These are phyloP conservation scores for Amphipoea oculea DNA, from an alignment of 2,888 invertebrate species.

Conservation along the genomic window DNA sequence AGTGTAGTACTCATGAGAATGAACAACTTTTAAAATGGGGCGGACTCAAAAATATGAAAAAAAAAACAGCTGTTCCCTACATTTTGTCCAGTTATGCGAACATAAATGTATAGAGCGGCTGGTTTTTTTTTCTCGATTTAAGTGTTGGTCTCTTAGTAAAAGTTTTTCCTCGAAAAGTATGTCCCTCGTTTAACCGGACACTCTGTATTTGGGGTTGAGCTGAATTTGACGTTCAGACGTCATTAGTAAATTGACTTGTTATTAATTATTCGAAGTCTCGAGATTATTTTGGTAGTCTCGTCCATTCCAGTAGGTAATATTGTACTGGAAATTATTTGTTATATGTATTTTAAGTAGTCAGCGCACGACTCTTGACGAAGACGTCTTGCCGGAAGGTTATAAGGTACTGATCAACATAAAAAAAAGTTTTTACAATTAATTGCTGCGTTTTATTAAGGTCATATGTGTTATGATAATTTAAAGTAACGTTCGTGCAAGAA, in stretches of 20 bases:
- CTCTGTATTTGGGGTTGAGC: not conserved
- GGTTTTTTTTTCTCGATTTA: too few relatives aligned
- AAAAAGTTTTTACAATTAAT: conserved; percentile 42
- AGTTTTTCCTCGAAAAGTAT: too few relatives aligned
- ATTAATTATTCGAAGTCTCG: not conserved
- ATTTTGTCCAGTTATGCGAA: too few relatives aligned
- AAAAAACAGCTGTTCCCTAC: too few relatives aligned
- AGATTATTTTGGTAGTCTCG: not conserved
- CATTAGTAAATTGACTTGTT: not conserved
- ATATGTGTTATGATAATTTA: conserved; percentile 18
- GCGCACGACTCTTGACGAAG: conserved; percentile 16
- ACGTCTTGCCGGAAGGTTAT: conserved; percentile 28
- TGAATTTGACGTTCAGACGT: not conserved
- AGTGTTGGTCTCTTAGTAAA: too few relatives aligned
- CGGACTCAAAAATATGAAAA: too few relatives aligned
- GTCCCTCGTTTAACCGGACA: too few relatives aligned
- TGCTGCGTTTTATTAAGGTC: conserved; percentile 33
- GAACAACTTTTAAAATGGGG: too few relatives aligned
- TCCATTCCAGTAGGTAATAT: not conserved
- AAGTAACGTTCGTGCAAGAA: conserved; percentile 17
- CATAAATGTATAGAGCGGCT: too few relatives aligned
- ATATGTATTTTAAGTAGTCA: conserved; percentile 9
- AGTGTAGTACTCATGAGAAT: too few relatives aligned
- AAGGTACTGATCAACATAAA: conserved; percentile 18
- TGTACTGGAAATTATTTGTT: conserved; percentile 2